Base-by-base conservation (phyloP, 2,113 vertebrate genomes). In the Galemys pyrenaicus region DNA sequence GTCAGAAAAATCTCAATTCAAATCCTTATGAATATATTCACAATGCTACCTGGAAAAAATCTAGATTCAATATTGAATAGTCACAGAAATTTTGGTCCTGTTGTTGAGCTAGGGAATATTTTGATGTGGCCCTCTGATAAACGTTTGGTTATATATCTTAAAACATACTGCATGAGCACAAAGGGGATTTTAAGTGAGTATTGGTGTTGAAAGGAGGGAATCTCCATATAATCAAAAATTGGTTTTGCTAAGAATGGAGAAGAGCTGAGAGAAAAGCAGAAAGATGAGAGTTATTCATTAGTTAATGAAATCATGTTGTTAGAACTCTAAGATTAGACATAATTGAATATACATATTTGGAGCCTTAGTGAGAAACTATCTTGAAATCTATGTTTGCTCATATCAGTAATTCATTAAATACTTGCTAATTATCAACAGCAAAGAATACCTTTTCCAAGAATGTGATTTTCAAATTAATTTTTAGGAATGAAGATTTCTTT, bases 21-120 rank as follows among this genome's bases (percentile, higher is more conserved):
- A 60, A 94, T 37, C 17, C 44, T 94, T 80, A 94, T 15, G 35
- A 91, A 85, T 94, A 84, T 41, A 87, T 90, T 87, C 77, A 92
- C 19, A 64, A 49, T 90, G 82, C 26, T 91, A 37, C 12, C 60
- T 75, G 26, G 41, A 58, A 58, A 64, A 60, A 81, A 68, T 73
- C 20, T 73, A 32, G 2, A 3, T 28, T 92, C 12, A 62, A 49
- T 71, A 67, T 15, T 91, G 32, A 92, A 91, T 26, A 60, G 30
- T 22, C 70, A 92, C 44, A 87, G 60, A 94, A n/a, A 9, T 26
- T 92, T 90, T 26, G 12, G 35, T 37, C 17, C 73, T 49, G 28
- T 79, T 92, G 44, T 24, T 94, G 26, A 73, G 83, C 5, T 39
- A 41, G 26, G 62, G 9, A 84, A 79, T 95, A 81, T 80, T 94